Conservation (phyloP, 2,113 vertebrate species). For the Oreocharis arfaki region DNA sequence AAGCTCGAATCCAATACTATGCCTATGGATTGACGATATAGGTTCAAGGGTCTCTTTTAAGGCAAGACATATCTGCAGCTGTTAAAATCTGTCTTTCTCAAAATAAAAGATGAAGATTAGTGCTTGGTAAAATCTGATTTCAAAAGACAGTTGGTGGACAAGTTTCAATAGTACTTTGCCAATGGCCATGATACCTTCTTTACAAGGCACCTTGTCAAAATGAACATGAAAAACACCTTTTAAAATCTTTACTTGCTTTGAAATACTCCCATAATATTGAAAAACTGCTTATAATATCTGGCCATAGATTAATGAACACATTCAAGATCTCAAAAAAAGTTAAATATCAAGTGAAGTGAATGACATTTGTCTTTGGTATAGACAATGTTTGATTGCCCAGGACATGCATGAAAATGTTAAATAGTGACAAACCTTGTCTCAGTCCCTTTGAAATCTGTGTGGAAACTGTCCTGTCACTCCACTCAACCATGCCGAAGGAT, state of each 20-base stretch:
- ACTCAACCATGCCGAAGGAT: background rate
- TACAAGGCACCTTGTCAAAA: background rate
- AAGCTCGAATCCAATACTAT: background rate
- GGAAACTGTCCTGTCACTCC: background rate
- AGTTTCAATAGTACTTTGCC: background rate
- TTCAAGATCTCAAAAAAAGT: background rate
- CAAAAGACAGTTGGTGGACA: background rate
- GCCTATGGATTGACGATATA: background rate
- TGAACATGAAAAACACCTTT: background rate
- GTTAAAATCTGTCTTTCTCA: background rate
- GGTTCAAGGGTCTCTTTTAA: background rate
- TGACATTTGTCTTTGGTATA: background rate
- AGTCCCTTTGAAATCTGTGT: background rate
- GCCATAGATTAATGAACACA: background rate
- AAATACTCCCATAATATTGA: background rate
- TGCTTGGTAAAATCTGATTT: background rate
- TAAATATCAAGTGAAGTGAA: background rate
- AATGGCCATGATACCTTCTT: background rate
- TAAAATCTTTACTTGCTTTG: background rate
- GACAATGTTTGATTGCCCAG: background rate
- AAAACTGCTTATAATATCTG: background rate
- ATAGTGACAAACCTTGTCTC: background rate
- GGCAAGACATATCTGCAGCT: background rate
- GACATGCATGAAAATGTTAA: background rate
- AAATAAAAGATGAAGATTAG: background rate